Evolutionary conservation across 2,888 invertebrate species (phyloP), one percentile per base, ranked within the genome.

Genomic region (Idaea dimidiata): DNA sequence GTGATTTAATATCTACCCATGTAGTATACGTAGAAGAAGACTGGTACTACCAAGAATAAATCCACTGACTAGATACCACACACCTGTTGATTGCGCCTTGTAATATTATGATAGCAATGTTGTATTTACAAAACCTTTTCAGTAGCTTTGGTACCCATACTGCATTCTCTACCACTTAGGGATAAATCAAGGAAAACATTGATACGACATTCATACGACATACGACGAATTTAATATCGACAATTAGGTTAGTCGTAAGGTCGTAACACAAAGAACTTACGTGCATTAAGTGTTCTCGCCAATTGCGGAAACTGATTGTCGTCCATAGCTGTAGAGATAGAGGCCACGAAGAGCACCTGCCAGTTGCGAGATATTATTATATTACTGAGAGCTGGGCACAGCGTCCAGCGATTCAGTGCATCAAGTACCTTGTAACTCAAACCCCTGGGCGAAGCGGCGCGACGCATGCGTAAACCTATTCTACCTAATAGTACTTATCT

Each of bases 401-500:
- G 43, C 43, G 43, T 55, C 54, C 6, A 16, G 54, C 17, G 54
- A 17, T 17, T 16, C 17, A 17, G 17, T 55, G 54, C 54, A 55
- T 55, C 17, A 43, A 14, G 8, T 43, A 43, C 43, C 17, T 55
- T 55, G 54, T 16, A 55, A 43, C 14, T 43, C 43, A 14, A 8
- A 43, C 8, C 17, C 54, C 17, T 5, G 4, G 56, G 6, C n/a
- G n/a, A n/a, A n/a, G n/a, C n/a, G n/a, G n/a, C n/a, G 14, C 14
- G 14, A 55, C 62, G 62, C 62, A 62, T 62, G 56, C 33, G 33
- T 54, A 2, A 16, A 58, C 53, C 3, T 16, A 24, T 57, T 8
- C n/a, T 54, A 17, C 43, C 57, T 59, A 57, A 54, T 61, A 14
- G 32, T 17, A n/a, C 57, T 54, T 58, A 54, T 58, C 54, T 63